Base-by-base conservation (phyloP, 2,888 invertebrate genomes). In the Melanophora roralis region DNA sequence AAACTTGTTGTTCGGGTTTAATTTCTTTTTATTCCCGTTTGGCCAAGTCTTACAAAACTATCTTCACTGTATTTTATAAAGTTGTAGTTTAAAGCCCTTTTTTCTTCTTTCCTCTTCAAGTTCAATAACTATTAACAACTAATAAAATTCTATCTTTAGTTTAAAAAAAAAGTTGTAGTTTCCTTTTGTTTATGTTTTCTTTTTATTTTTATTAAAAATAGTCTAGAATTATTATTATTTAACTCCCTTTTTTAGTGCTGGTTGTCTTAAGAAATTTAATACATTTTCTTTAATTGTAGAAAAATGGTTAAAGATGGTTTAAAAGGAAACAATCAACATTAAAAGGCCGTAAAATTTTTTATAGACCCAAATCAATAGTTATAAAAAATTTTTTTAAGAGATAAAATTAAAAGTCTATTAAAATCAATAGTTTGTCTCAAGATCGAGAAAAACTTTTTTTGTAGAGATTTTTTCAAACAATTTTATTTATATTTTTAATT, bases 1-100 rank as follows among this genome's bases (percentile, higher is more conserved):
- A 51, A 64, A 73, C 72, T 65, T 57, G 73, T 59, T 73, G 64
- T 64, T 38, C 73, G 19, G 73, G 73, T 73, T 73, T 21, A n/a
- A 4, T 3, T 23, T 51, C 11, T n/a, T n/a, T 32, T 60, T 32
- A 19, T 2, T 12, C 38, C 9, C 6, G 3, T 64, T 49, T 51
- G 49, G 64, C 51, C 64, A 51, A 65, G 51, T 16, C 43, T 57
- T 69, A 27, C 27, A 36, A 55, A 47, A 8, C 8, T 32, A 2
- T 19, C 47, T 47, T 38, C 32, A 64, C 6, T 55, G n/a, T 60
- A 16, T n/a, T 19, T 43, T 69, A 23, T 32, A 6, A 16, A 23
- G 19, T 38, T 38, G 43, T 21, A 14, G 11, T 14, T 64, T 27
- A 3, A 72, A 40, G 45, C 64, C 78, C 78, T 64, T 45, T 11